Evolutionary conservation across 2,888 invertebrate species (phyloP), one percentile per base, ranked within the genome.

Genomic region (Nemotelus pantherinus): DNA sequence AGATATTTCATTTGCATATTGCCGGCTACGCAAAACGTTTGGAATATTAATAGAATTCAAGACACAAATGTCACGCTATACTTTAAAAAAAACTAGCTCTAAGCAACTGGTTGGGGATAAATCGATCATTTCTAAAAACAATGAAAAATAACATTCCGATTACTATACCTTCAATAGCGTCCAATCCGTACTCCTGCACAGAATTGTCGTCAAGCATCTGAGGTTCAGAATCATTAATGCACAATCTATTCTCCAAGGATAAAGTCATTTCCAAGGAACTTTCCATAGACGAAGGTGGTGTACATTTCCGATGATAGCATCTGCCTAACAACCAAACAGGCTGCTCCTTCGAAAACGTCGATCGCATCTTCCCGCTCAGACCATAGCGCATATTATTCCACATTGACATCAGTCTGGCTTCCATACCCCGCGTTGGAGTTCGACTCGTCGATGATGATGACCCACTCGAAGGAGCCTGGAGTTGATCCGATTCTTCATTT

Each of bases 381-480:
- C 93, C 95, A 88, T 95, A 95, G 88, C 95, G 95, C 78, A 96
- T 92, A 87, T 96, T 96, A 86, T 96, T 95, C 95, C 95, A 96
- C 91, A 95, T 94, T 58, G 95, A 94, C 83, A 95, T 87, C 74
- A 96, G 86, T 80, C 93, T 92, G 45, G 94, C 93, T 86, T 95
- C 95, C 81, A 96, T 92, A 88, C 92, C 94, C 83, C 91, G 85
- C 83, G 84, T 83, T 81, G 87, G 83, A 80, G 85, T 85, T 80
- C 88, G 82, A 83, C 82, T 82, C 75, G 84, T 82, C 53, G 85
- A 82, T 82, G 85, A 81, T 81, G 81, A 60, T 81, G 84, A 84
- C 81, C 82, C 5, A 82, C 79, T 77, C 81, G 47, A n/a, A 41
- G 39, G 45, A 10, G 39, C 60, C 2, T 60, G 50, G 48, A 60